These are phyloP conservation scores for Ispidina picta DNA, from an alignment of 2,797 vertebrate genomes.

Conservation along the genomic window DNA sequence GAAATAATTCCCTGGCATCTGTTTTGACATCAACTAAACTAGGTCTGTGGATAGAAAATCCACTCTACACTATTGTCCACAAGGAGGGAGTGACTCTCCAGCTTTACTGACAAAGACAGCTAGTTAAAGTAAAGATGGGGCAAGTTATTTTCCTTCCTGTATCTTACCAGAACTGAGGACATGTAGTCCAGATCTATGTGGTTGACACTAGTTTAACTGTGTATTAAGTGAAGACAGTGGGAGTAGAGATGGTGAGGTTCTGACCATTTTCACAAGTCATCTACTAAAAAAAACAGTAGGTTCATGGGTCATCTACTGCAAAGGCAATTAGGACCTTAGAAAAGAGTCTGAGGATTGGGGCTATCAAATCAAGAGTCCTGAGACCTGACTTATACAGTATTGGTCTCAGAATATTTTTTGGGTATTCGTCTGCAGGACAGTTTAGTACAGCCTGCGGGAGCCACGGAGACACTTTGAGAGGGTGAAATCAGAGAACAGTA, in stretches of 20 bases:
- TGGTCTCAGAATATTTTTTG: background rate
- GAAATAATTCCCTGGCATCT: background rate
- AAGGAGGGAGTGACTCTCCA: background rate
- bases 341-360: background rate
- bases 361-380: background rate
- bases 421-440: background rate
- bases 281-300: background rate
- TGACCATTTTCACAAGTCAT: background rate
- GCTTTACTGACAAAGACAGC: background rate
- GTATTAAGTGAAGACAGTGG: background rate
- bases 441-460: background rate
- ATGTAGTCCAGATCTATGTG: background rate
- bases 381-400: background rate
- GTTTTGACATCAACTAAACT: background rate
- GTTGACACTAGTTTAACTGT: background rate
- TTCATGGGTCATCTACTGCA: background rate
- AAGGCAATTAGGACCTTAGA: background rate
- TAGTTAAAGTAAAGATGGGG: background rate
- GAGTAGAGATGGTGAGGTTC: background rate
- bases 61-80: rapidly evolving
- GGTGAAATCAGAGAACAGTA: background rate
- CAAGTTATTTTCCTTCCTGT: background rate
- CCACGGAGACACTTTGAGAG: background rate
- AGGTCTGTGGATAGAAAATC: background rate
- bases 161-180: background rate